A percentile compares a stretch with the other conserved stretches of the same genome.
Conservation (phyloP, 2,113 vertebrate genomes). For the Misgurnus mizolepis region DNA sequence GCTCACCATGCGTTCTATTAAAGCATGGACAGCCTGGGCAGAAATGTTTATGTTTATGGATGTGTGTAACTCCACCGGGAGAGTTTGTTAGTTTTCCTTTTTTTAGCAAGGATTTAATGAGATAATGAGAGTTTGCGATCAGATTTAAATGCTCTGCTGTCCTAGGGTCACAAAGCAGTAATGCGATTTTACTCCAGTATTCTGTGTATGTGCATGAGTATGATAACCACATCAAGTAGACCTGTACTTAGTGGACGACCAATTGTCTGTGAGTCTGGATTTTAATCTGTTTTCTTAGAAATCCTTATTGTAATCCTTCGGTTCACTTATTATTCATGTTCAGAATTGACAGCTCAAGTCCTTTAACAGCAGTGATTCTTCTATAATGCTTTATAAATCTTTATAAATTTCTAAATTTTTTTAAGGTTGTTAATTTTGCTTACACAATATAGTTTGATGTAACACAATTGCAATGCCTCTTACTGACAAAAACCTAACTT, state of each 20-base stretch:
- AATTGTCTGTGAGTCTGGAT: slow-evolving; percentile 49
- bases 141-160: slow-evolving; percentile 41
- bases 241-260: slow-evolving; percentile 47
- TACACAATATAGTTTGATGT: too few species aligned
- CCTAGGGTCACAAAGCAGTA: slow-evolving; percentile 36
- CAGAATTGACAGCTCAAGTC: slow-evolving; percentile 13
- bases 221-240: slow-evolving; percentile 52
- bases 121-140: slow-evolving; percentile 45
- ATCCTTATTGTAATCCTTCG: slow-evolving; percentile 45
- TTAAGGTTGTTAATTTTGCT: too few species aligned
- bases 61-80: not conserved
- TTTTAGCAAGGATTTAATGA: slow-evolving; percentile 24
- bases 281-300: slow-evolving; percentile 50
- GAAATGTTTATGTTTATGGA: not conserved
- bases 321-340: slow-evolving; percentile 25
- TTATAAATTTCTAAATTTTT: too few species aligned
- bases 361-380: slow-evolving; percentile 4
- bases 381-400: slow-evolving; percentile 25
- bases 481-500: too few species aligned
- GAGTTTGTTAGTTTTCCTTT: slow-evolving; percentile 19
- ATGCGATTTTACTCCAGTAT: slow-evolving; percentile 50
- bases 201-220: slow-evolving; percentile 37
- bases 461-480: too few species aligned
- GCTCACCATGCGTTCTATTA: too few species aligned
- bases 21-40: too few species aligned